phyloP scores from a whole-genome alignment of 2,113 vertebrate genomes.

The Myrmecobius fasciatus region DNA sequence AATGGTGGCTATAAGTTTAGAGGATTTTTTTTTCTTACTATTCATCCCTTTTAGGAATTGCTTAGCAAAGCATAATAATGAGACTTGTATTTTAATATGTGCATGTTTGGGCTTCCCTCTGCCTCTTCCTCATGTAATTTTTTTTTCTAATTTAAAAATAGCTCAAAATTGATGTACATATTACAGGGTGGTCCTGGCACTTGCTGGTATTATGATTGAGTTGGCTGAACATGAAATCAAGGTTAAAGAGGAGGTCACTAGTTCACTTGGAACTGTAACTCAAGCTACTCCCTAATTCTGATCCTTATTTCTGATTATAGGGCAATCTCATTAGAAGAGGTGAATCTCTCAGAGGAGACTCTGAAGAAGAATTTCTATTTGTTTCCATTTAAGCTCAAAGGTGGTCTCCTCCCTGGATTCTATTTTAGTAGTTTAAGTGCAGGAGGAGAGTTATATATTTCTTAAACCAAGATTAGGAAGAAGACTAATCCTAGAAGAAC shows the following conservation, averaged over 20 bases:
- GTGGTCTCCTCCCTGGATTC: neutral
- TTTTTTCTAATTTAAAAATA: neutral
- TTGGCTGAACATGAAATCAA: conserved; percentile 23
- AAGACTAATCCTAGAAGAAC: neutral
- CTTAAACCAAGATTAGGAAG: conserved; percentile 19
- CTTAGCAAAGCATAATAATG: conserved; percentile 38
- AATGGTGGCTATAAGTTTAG: neutral
- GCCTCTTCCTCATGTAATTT: neutral
- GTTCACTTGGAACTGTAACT: conserved; percentile 53
- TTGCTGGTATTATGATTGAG: conserved; percentile 59
- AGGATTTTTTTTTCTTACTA: neutral
- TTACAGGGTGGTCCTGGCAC: conserved; percentile 46
- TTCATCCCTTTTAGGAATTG: conserved; percentile 33
- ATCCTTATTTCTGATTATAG: conserved; percentile 26
- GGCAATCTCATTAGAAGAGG: conserved; percentile 22
- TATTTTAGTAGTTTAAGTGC: neutral
- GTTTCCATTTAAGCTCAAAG: conserved; percentile 37
- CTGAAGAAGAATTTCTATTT: conserved; percentile 10
- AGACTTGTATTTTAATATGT: neutral
- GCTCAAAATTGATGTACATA: neutral
- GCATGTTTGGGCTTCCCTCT: neutral
- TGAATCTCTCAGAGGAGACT: conserved; percentile 11
- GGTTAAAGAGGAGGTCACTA: conserved; percentile 22
- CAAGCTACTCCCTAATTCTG: neutral
- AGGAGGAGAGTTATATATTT: neutral